phyloP scores from a whole-genome alignment of 1,140 invertebrate genomes.

The Brachionus manjavacas region DNA sequence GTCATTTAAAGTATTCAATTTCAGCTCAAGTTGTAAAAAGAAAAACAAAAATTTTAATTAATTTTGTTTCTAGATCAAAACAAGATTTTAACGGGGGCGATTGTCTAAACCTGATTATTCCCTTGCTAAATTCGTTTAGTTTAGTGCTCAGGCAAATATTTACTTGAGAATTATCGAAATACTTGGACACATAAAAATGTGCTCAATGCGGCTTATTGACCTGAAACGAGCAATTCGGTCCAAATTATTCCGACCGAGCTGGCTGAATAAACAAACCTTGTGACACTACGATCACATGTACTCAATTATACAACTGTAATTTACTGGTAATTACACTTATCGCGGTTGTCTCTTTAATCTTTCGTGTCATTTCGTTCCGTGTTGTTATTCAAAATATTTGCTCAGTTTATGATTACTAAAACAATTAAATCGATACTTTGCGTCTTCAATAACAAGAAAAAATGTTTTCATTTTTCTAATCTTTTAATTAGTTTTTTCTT shows the following conservation, averaged over 20 bases:
- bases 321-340: constrained; percentile 16
- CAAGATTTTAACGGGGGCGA: not conserved
- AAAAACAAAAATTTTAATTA: not conserved
- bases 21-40: not conserved
- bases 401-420: constrained; percentile 17
- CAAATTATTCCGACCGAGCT: not conserved
- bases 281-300: not conserved
- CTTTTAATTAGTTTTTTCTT: constrained; percentile 22
- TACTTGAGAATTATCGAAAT: constrained; percentile 4
- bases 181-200: constrained; percentile 3
- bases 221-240: not conserved
- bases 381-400: constrained; percentile 13
- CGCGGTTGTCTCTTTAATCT: not conserved
- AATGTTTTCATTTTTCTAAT: not conserved
- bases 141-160: not conserved
- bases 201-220: not conserved
- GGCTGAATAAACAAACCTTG: not conserved
- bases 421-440: constrained; percentile 14
- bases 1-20: not conserved
- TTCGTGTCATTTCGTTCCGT: constrained; percentile 1
- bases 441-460: not conserved
- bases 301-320: not conserved
- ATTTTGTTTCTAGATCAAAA: not conserved
- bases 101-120: not conserved
- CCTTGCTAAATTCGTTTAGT: not conserved